phyloP scores from a whole-genome alignment of 2,888 invertebrate genomes.

The Brenthis ino region DNA sequence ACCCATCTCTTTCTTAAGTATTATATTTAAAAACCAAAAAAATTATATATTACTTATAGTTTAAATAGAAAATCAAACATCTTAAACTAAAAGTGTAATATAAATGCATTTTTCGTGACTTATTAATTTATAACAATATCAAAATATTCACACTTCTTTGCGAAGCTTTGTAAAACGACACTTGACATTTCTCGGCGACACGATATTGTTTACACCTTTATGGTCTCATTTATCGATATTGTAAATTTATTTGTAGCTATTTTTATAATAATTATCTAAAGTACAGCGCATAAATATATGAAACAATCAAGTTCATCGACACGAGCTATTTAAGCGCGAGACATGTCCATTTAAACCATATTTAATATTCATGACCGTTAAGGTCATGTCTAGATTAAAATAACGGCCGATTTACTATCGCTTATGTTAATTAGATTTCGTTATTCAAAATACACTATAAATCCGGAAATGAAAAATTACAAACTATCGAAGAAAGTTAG shows the following conservation, averaged over 20 bases:
- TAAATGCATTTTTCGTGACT: background rate
- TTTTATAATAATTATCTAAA: conserved; percentile 19
- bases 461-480: background rate
- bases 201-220: conserved; percentile 19
- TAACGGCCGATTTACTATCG: conserved; percentile 42
- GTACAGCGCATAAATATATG: conserved; percentile 39
- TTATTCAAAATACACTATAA: background rate
- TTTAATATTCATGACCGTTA: conserved; percentile 59
- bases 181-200: conserved; percentile 10
- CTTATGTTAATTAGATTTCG: conserved; percentile 16
- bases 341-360: conserved; percentile 52
- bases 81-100: background rate
- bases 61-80: background rate
- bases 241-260: conserved; percentile 7
- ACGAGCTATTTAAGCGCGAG: conserved; percentile 58
- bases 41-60: background rate
- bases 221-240: conserved; percentile 21
- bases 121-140: conserved; percentile 7
- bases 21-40: too few relatives aligned
- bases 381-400: conserved; percentile 46
- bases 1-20: too few relatives aligned
- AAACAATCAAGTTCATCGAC: conserved; percentile 65
- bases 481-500: conserved; percentile 30
- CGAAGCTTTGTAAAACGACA: conserved; percentile 2
- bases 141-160: conserved; percentile 2